Evolutionary conservation across 2,113 vertebrate genomes (phyloP).

Genomic region (Canis aureus): DNA sequence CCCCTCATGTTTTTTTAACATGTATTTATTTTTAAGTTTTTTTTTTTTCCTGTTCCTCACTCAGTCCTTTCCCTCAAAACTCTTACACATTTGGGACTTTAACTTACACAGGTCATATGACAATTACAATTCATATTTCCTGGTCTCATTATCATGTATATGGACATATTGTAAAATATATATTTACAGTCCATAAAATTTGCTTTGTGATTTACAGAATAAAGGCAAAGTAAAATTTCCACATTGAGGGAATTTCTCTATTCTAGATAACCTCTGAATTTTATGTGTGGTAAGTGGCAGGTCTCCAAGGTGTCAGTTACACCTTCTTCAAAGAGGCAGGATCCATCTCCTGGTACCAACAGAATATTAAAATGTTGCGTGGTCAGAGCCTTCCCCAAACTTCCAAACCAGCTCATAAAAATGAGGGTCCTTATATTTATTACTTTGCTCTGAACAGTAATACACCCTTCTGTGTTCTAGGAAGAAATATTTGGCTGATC

Average conservation of each 20-base stretch:
- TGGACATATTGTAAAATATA: background rate
- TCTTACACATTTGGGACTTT: background rate
- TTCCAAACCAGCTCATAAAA: background rate
- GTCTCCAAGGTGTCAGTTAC: background rate
- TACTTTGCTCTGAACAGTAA: background rate
- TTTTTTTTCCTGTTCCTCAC: background rate
- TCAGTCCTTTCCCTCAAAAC: background rate
- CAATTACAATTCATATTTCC: background rate
- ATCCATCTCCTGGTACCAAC: background rate
- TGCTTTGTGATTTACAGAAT: background rate
- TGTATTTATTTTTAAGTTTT: background rate
- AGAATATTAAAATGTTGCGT: background rate
- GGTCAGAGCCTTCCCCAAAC: background rate
- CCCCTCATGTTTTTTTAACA: background rate
- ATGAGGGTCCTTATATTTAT: background rate
- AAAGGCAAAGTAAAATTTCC: background rate
- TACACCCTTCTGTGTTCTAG: background rate
- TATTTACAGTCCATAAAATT: background rate
- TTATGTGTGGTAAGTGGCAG: background rate
- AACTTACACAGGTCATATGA: background rate
- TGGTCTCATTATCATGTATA: background rate
- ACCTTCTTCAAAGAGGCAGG: background rate
- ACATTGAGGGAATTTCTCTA: background rate
- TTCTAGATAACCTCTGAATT: background rate
- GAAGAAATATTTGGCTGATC: background rate